These are phyloP conservation scores for Cantharis flavilabris DNA, from an alignment of 2,888 invertebrate species.

Conservation along the genomic window DNA sequence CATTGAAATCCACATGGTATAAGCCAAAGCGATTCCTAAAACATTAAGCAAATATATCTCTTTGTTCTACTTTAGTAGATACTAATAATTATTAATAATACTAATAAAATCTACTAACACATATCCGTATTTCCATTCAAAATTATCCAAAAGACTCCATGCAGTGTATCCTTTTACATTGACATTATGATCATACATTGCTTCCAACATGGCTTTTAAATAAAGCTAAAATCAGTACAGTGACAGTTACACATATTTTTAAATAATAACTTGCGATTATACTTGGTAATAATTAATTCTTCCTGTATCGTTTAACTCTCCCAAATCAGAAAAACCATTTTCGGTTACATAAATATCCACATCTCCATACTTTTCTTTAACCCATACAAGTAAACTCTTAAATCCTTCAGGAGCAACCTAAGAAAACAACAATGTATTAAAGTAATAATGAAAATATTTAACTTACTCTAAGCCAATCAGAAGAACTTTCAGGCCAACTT, in stretches of 20 bases:
- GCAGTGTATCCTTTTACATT: conserved; percentile 41
- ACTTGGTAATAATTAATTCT: conserved; percentile 51
- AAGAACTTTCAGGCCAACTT: not conserved
- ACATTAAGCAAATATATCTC: not conserved
- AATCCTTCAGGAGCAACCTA: conserved; percentile 64
- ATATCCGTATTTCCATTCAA: conserved; percentile 45
- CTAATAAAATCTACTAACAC: conserved; percentile 31
- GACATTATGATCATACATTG: conserved; percentile 40
- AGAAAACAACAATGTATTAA: not conserved
- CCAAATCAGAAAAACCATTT: conserved; percentile 61
- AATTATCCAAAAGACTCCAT: conserved; percentile 48
- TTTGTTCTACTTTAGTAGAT: not conserved
- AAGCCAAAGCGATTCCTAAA: not conserved
- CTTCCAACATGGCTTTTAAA: conserved; percentile 36
- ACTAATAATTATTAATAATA: too few relatives aligned
- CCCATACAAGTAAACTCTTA: conserved; percentile 58
- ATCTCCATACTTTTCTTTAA: conserved; percentile 53
- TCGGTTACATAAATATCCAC: conserved; percentile 62
- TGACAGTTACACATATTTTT: not conserved
- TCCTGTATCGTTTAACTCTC: conserved; percentile 56
- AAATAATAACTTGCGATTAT: not conserved
- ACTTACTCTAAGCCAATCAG: conserved; percentile 1
- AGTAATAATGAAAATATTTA: not conserved
- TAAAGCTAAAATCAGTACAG: conserved; percentile 34
- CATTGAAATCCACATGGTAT: not conserved